A percentile compares a stretch with the other conserved stretches of the same genome.
Conservation (phyloP, 2,888 invertebrate species). For the Anticlea derivata region DNA sequence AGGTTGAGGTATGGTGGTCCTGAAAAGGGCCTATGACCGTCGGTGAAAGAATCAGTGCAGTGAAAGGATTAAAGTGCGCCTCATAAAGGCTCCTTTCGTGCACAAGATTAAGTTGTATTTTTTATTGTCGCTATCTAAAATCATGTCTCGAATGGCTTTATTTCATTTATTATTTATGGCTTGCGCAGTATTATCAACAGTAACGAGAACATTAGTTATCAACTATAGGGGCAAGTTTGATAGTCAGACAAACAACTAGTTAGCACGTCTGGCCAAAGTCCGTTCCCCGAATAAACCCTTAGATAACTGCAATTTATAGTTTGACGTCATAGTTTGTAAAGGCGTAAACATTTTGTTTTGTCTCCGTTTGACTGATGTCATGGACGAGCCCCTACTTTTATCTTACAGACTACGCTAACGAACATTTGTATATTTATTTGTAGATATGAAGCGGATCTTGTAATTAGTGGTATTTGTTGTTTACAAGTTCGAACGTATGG, state of each 20-base stretch:
- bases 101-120: too few relatives aligned
- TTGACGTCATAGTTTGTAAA: conserved; percentile 63
- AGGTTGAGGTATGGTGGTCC: too few relatives aligned
- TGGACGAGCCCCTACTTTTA: conserved; percentile 78
- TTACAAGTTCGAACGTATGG: conserved; percentile 18
- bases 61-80: too few relatives aligned
- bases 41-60: too few relatives aligned
- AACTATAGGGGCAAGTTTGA: conserved; percentile 23
- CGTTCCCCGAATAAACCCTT: conserved; percentile 23
- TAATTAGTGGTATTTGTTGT: conserved; percentile 31
- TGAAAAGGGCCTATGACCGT: too few relatives aligned
- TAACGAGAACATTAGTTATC: conserved; percentile 1
- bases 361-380: conserved; percentile 76
- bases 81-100: too few relatives aligned
- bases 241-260: conserved; percentile 33
- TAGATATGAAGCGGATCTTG: conserved; percentile 57
- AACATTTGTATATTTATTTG: not conserved
- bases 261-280: conserved; percentile 31
- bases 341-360: conserved; percentile 70
- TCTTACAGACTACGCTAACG: conserved; percentile 42
- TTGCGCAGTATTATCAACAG: too few relatives aligned
- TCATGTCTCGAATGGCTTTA: too few relatives aligned
- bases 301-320: conserved; percentile 41
- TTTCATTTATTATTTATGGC: too few relatives aligned
- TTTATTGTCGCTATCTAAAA: too few relatives aligned